Evolutionary conservation across 2,113 vertebrate species (phyloP).

Genomic region (Raja brachyura): DNA sequence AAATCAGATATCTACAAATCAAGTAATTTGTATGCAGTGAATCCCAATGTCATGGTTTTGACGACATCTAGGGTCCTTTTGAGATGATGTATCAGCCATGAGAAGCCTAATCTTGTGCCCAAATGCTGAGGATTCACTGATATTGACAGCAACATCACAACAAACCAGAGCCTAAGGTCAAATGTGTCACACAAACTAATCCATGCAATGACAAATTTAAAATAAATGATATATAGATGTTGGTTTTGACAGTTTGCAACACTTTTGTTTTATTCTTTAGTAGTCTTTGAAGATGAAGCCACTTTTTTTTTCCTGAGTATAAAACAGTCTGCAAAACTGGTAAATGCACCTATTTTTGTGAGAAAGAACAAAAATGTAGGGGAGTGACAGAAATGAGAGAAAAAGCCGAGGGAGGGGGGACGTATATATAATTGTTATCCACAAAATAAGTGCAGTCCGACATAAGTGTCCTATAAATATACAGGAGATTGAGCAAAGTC

Average conservation of each 20-base stretch:
- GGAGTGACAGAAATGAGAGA: neutral
- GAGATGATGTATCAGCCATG: neutral
- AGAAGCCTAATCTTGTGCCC: neutral
- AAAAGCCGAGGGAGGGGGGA: neutral
- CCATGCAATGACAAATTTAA: neutral
- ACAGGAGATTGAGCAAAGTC: neutral
- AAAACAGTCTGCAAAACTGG: neutral
- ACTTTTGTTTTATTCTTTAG: neutral
- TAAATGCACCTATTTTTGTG: neutral
- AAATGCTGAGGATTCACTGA: neutral
- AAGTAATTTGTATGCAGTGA: too few relatives aligned
- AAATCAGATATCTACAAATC: too few relatives aligned
- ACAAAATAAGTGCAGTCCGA: neutral
- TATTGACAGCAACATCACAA: neutral
- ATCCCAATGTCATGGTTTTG: neutral
- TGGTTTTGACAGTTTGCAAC: neutral
- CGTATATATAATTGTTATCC: neutral
- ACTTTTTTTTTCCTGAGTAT: too few relatives aligned
- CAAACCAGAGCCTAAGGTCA: neutral
- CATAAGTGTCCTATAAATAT: too few relatives aligned
- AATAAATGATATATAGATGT: neutral
- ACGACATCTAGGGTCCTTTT: neutral
- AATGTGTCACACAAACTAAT: neutral
- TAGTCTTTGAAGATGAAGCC: neutral
- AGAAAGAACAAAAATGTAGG: too few relatives aligned